Base-by-base conservation (phyloP, 1,140 invertebrate species). In the Potamilus streckersoni region DNA sequence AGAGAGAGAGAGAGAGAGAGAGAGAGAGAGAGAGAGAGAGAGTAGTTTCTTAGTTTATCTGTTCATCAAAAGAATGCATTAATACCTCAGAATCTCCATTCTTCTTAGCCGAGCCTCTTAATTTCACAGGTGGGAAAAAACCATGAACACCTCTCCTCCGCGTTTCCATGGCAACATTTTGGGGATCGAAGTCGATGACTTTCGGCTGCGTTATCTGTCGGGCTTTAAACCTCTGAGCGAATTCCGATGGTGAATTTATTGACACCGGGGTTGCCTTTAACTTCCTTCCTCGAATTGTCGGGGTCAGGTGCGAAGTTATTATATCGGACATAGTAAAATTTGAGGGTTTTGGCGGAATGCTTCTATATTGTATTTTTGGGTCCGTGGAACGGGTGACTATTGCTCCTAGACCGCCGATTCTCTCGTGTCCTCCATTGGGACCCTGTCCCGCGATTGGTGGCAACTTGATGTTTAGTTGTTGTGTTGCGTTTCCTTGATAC, bases 121-220 rank as follows among this genome's bases (percentile, higher is more conserved):
- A 60, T 73, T 77, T 77, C 55, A 77, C 75, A 2, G 75, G 75
- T 16, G 75, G 75, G 49, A 77, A 77, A 71, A 77, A 77, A 69
- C 75, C 75, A 73, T 73, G 72, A 61, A 77, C 72, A 56, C 75
- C 75, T 57, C 75, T 20, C 23, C 75, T 55, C 12, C 75, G 75
- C 64, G 72, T 77, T 55, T 77, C 65, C 8, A 66, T 17, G 58
- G 38, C 57, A 23, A 80, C 74, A 31, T 69, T 71, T 61, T 60
- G 27, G 2, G 76, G 76, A 73, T 79, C 79, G 63, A 84, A 82
- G 23, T 82, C 83, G 23, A 84, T 71, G 20, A 84, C 80, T 71
- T 78, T 73, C 12, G 83, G 83, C n/a, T 75, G 71, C 38, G 81
- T 81, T 20, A 77, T 81, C 23, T 80, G 81, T 23, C 82, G 68